Evolutionary conservation across 92 coral and sea anemone species (phyloP).

Genomic region (Bergia sp.): DNA sequence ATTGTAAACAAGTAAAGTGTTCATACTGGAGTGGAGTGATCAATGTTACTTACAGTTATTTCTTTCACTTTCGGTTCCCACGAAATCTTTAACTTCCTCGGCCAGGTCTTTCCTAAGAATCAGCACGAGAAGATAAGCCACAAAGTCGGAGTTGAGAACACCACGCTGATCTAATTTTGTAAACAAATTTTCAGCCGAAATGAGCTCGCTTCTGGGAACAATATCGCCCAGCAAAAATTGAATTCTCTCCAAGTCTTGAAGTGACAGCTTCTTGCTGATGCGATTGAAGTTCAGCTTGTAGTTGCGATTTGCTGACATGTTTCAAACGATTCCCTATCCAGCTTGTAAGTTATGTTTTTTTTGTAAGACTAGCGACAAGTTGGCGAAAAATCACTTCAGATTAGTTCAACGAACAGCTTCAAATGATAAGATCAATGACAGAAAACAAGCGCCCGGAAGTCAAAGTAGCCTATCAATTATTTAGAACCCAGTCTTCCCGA

Average conservation of each 20-base stretch:
- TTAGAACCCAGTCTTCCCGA: background rate
- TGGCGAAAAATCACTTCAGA: no score
- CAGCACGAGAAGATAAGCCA: background rate
- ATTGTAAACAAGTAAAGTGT: no score
- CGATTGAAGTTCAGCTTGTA: background rate
- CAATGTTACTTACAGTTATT: background rate
- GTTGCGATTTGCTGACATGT: background rate
- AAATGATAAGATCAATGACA: no score
- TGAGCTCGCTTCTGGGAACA: background rate
- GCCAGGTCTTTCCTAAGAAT: slow-evolving; percentile 11
- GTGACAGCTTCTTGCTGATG: background rate
- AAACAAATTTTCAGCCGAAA: slow-evolving; percentile 1
- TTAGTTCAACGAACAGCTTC: no score
- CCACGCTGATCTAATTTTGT: slow-evolving; percentile 31
- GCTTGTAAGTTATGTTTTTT: background rate
- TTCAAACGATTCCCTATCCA: background rate
- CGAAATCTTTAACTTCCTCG: background rate
- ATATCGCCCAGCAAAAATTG: slow-evolving; percentile 19
- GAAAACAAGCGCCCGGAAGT: no score
- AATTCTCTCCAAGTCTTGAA: slow-evolving; percentile 6
- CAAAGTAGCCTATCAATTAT: no score
- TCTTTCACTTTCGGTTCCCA: slow-evolving; percentile 8
- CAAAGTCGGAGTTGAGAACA: background rate
- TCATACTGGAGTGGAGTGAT: no score
- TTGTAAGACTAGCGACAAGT: background rate